phyloP scores from a whole-genome alignment of 1,140 invertebrate species.

The Drosophila bifasciata region DNA sequence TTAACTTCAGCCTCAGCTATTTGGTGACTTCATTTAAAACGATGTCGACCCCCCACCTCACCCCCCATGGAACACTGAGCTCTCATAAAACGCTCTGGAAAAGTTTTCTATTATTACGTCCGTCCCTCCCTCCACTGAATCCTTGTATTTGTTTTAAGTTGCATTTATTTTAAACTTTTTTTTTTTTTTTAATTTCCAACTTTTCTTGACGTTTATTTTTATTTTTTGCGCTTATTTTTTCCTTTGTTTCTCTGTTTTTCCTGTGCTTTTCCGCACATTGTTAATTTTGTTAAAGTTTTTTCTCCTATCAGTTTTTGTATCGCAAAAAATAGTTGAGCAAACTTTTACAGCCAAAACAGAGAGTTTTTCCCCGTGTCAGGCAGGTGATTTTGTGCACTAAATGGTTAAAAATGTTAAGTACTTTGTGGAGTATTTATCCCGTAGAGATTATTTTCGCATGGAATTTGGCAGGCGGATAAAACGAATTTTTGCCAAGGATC shows the following conservation, averaged over 20 bases:
- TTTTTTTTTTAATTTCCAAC: conserved; percentile 53
- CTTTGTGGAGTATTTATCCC: conserved; percentile 38
- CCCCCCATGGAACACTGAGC: background rate
- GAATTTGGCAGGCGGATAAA: conserved; percentile 15
- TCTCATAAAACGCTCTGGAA: conserved; percentile 47
- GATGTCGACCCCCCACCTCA: conserved; percentile 28
- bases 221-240: conserved; percentile 36
- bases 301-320: conserved; percentile 54
- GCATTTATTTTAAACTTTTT: conserved; percentile 68
- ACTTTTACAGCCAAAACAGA: conserved; percentile 17
- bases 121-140: conserved; percentile 22
- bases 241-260: conserved; percentile 35
- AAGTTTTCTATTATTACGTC: conserved; percentile 52
- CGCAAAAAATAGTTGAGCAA: conserved; percentile 40
- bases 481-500: conserved; percentile 34
- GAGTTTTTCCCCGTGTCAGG: conserved; percentile 6
- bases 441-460: conserved; percentile 36
- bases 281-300: conserved; percentile 72
- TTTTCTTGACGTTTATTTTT: conserved; percentile 51
- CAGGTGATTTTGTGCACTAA: conserved; percentile 23
- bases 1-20: conserved; percentile 41
- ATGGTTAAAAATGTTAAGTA: conserved; percentile 18
- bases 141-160: conserved; percentile 77
- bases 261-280: conserved; percentile 34
- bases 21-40: conserved; percentile 69